Percentiles rank a stretch among this genome's conserved stretches.
Evolutionary conservation across 2,888 invertebrate genomes (phyloP).

Genomic region (Pegoplata infirma): DNA sequence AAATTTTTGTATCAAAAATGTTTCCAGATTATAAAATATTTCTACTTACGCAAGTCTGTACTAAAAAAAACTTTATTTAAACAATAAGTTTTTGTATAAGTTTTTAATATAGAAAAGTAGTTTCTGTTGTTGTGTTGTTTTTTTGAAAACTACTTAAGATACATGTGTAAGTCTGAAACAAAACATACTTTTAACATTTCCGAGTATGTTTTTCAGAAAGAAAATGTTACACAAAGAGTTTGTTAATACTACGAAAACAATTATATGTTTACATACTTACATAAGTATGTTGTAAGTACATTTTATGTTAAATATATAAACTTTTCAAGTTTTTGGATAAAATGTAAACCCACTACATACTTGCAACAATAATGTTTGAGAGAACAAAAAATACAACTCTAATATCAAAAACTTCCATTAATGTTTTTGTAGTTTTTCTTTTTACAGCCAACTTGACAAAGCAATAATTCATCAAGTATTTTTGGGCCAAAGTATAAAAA

Average conservation of each 20-base stretch:
- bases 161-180: constrained; percentile 24
- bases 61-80: background rate
- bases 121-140: too few species aligned
- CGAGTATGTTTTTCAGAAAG: constrained; percentile 28
- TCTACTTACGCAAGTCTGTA: background rate
- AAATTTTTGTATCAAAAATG: too few species aligned
- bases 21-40: background rate
- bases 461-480: constrained; percentile 35
- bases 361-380: constrained; percentile 3
- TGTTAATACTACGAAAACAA: constrained; percentile 27
- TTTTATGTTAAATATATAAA: constrained; percentile 31
- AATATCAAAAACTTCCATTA: constrained; percentile 54
- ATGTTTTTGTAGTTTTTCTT: background rate
- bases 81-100: background rate
- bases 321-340: constrained; percentile 3
- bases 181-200: constrained; percentile 38
- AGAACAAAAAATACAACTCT: constrained; percentile 4
- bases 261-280: too few species aligned
- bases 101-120: background rate
- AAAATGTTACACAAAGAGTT: constrained; percentile 20
- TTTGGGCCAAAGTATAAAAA: background rate
- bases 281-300: too few species aligned
- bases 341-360: background rate
- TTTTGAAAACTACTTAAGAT: background rate
- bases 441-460: constrained; percentile 23